Evolutionary conservation across 1,140 invertebrate species (phyloP).

Genomic region (Babylonia areolata): DNA sequence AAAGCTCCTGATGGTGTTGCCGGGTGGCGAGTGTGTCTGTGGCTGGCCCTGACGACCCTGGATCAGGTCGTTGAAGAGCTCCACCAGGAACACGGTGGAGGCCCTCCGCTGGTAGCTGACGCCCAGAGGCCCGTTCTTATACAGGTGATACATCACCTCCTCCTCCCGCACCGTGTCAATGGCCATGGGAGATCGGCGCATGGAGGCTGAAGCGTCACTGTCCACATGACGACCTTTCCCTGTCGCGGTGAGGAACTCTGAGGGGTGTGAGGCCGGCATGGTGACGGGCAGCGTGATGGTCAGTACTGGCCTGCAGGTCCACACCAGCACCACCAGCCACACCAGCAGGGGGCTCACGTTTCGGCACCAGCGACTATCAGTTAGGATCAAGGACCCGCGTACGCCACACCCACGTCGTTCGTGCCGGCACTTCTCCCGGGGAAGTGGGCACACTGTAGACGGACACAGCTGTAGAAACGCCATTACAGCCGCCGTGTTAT

Average conservation of each 20-base stretch:
- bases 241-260: conserved; percentile 13
- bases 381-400: too few species aligned
- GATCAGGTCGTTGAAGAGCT: conserved; percentile 53
- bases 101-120: conserved; percentile 35
- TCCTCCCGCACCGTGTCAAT: conserved; percentile 2
- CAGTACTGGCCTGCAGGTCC: neutral
- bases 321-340: neutral
- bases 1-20: conserved; percentile 56
- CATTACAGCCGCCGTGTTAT: neutral
- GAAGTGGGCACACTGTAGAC: neutral
- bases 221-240: too few species aligned
- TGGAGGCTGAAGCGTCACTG: neutral
- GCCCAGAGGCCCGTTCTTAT: conserved; percentile 33
- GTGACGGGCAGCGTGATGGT: conserved; percentile 32
- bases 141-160: conserved; percentile 26
- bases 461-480: neutral
- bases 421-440: neutral
- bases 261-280: conserved; percentile 24
- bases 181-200: neutral
- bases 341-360: neutral
- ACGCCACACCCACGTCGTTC: too few species aligned
- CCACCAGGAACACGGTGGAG: conserved; percentile 53
- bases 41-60: conserved; percentile 15
- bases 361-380: neutral
- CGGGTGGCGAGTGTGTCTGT: neutral